phyloP scores from a whole-genome alignment of 2,888 invertebrate species.

The Ramazzottius varieornatus region DNA sequence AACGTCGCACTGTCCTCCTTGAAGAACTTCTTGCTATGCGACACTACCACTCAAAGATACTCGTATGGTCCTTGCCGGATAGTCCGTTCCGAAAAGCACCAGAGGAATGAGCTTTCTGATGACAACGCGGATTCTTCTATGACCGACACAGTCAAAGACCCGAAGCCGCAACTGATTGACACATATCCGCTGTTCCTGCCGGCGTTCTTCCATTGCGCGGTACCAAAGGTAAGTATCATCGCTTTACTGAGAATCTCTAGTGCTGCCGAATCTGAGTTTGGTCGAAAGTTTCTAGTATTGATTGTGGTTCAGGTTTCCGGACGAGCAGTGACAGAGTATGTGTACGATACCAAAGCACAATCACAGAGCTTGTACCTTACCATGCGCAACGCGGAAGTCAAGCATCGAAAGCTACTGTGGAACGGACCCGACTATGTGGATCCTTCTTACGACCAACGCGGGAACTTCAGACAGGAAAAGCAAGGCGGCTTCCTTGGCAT shows the following conservation, averaged over 20 bases:
- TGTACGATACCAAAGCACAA: neutral
- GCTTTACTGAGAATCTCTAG: no score
- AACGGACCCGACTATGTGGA: neutral
- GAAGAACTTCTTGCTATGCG: neutral
- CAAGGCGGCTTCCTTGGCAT: neutral
- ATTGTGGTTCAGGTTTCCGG: no score
- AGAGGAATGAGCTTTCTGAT: no score
- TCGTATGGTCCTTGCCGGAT: neutral
- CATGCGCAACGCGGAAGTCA: neutral
- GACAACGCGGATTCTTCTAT: no score
- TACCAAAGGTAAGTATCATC: neutral
- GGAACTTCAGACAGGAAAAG: no score
- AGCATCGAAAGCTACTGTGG: neutral
- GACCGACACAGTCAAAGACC: no score
- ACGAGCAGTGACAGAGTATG: no score
- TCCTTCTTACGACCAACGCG: no score
- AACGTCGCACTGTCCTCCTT: neutral
- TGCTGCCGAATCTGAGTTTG: no score
- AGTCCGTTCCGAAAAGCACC: no score
- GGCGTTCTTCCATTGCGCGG: neutral
- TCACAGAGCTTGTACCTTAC: neutral
- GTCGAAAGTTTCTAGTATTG: no score
- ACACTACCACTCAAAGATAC: neutral
- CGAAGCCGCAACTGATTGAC: no score
- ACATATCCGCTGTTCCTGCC: neutral